Evolutionary conservation across 2,888 invertebrate genomes (phyloP), one percentile per base, ranked within the genome.

Genomic region (Chloromyia formosa): DNA sequence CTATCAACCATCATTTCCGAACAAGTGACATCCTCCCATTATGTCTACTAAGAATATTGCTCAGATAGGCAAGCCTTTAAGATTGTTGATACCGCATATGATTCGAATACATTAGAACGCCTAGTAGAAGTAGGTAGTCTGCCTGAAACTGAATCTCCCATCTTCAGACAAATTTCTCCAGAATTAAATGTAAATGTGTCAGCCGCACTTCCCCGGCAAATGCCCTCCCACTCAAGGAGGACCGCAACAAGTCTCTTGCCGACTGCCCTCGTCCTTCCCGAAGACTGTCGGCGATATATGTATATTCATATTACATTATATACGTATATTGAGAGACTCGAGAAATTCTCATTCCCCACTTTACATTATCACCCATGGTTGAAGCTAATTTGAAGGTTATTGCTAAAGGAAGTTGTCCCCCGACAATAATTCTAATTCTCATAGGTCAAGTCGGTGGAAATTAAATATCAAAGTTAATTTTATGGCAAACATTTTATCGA

Each of bases 331-430:
- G 5, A 12, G 7, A 1, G 23, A 14, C 23, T 22, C 7, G 14
- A 14, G 4, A 23, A 9, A 10, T 14, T 20, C 10, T 1, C 27
- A 23, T 23, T n/a, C 10, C 23, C 23, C 22, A 22, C 23, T 35
- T 35, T 35, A 35, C 27, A 35, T 35, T 35, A 35, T 35, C 2
- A 35, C 7, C 27, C 3, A 4, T 35, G 27, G 22, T 23, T 60
- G 12, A 14, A 23, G 22, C 60, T n/a, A 23, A 60, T 60, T 60
- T 60, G 60, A 60, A 60, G 60, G 60, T 60, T 60, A 60, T 23
- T 23, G 23, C 23, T 23, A 23, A 23, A 60, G 23, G 10, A 60
- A 60, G 1, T 14, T 9, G 22, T 35, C 27, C 27, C 27, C 7
- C 27, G 27, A 35, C 20, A 23, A 60, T 56, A 60, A 60, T 60